Base-by-base conservation (phyloP, 2,888 invertebrate genomes). In the Apantesis nais region DNA sequence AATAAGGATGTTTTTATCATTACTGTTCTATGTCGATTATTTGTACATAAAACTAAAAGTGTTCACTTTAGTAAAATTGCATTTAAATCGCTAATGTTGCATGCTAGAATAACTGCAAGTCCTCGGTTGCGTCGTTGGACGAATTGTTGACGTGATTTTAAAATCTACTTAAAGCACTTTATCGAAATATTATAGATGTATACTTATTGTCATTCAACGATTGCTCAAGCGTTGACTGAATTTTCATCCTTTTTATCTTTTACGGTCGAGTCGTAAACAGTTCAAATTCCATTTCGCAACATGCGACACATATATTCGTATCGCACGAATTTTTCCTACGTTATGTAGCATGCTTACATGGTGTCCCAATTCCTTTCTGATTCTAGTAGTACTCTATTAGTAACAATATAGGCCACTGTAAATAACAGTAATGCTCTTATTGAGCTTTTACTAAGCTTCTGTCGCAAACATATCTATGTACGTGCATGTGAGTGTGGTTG, bases 381-480 rank as follows among this genome's bases (percentile, higher is more conserved):
- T 58, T 66, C 86, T 85, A 87, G 86, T 88, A 86, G 86, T 88
- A 86, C 79, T 83, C 84, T 88, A 90, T 85, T 81, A 67, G 76
- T 86, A 85, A 86, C 85, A 79, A 74, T 87, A 81, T 85, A 85
- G 84, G 84, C 79, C 84, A 78, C 81, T 91, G 91, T 92, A 89
- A 83, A 88, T 88, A 89, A 76, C 79, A 77, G 79, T 83, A 75
- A 87, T 73, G 74, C 78, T 88, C 88, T 91, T 89, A 88, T 86
- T 85, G 83, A 84, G 75, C 79, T 82, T 87, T 88, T 87, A 89
- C 86, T 90, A 93, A 90, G 93, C 93, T 93, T 94, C 89, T 92
- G 92, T 94, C 93, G 93, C 93, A 92, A 92, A 94, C 94, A 94
- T 94, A 94, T 93, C 94, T 92, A 83, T 89, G 86, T 90, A 83